Conservation (phyloP, 2,113 vertebrate genomes). For the Hiodon alosoides region DNA sequence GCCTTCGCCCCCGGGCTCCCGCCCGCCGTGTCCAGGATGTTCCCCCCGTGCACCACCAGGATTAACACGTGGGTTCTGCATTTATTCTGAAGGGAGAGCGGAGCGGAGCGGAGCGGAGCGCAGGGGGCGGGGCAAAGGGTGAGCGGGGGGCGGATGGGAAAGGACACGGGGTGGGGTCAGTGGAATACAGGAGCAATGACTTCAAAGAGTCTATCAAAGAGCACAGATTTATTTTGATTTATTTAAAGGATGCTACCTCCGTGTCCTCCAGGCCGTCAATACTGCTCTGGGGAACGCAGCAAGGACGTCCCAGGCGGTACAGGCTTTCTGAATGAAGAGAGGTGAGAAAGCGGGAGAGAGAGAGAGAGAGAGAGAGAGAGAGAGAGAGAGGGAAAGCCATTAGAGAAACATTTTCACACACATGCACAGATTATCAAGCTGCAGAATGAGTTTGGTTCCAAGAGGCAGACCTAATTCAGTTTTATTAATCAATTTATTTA, state of each 20-base stretch:
- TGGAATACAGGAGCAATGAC: not conserved
- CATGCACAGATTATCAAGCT: not conserved
- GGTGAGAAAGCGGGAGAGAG: slow-evolving; percentile 11
- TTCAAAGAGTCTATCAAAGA: not conserved
- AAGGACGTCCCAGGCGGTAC: slow-evolving; percentile 72
- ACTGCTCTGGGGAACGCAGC: slow-evolving; percentile 77
- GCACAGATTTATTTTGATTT: not conserved
- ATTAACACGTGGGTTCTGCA: slow-evolving; percentile 87
- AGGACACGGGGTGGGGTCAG: not conserved
- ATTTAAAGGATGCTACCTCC: slow-evolving; percentile 64
- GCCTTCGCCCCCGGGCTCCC: slow-evolving; percentile 80
- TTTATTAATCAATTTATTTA: not conserved
- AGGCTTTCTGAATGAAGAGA: slow-evolving; percentile 55
- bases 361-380: too few species aligned
- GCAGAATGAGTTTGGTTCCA: not conserved
- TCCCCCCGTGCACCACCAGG: slow-evolving; percentile 89
- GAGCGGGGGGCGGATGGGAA: not conserved
- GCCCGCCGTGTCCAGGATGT: slow-evolving; percentile 77
- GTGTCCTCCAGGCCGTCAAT: slow-evolving; percentile 79
- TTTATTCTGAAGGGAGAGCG: slow-evolving; percentile 50
- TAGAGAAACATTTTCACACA: not conserved
- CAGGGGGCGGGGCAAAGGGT: not conserved
- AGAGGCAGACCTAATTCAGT: not conserved
- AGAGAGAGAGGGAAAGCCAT: slow-evolving; percentile 16
- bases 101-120: not conserved